Percentiles rank a stretch among this genome's conserved stretches.
Evolutionary conservation across 2,113 vertebrate species (phyloP).

Genomic region (Chitala chitala): DNA sequence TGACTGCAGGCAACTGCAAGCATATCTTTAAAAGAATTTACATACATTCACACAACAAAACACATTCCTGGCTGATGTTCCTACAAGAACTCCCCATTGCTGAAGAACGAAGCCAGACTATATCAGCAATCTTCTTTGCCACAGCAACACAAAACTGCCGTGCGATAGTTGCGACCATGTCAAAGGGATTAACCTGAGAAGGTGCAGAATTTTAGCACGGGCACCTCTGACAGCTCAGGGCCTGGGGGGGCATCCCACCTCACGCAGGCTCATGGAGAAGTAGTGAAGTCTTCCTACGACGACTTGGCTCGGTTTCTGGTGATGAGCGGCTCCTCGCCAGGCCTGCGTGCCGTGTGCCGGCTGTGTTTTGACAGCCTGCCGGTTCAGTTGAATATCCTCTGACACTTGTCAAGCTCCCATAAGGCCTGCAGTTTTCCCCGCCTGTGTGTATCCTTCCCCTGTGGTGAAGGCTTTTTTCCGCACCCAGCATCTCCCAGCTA

Average conservation of each 20-base stretch:
- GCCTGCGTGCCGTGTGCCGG: not conserved
- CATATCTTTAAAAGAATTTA: not conserved
- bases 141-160: not conserved
- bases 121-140: not conserved
- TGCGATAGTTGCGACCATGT: not conserved
- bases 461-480: not conserved
- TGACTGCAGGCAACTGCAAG: not conserved
- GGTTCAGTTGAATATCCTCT: not conserved
- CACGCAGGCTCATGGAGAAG: not conserved
- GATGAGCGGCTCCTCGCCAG: not conserved
- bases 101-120: too few species aligned
- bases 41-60: not conserved
- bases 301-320: not conserved
- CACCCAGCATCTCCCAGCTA: not conserved
- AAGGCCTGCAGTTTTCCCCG: not conserved
- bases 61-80: not conserved
- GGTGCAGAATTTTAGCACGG: not conserved
- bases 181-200: not conserved
- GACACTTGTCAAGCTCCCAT: not conserved
- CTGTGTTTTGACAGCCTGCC: constrained; percentile 9
- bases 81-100: not conserved
- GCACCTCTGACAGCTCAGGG: not conserved
- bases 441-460: not conserved
- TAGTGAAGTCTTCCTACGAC: not conserved
- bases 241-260: not conserved